A percentile compares a stretch with the other conserved stretches of the same genome.
phyloP scores from a whole-genome alignment of 2,113 vertebrate genomes.

The Todiramphus chloris region DNA sequence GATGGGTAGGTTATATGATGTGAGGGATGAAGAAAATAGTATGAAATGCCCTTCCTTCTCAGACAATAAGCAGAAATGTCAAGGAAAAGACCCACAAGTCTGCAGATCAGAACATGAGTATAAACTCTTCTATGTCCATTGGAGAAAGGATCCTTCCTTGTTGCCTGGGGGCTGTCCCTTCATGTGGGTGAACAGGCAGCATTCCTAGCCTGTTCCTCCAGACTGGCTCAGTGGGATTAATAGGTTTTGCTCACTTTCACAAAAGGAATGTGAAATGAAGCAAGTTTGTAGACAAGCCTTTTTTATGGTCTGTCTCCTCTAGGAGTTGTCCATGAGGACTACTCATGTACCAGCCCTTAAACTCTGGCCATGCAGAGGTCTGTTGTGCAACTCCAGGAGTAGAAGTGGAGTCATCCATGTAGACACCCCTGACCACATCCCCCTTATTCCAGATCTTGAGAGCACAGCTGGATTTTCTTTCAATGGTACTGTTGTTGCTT shows the following conservation, averaged over 20 bases:
- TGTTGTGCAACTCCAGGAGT: background rate
- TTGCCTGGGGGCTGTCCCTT: fast-evolving
- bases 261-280: background rate
- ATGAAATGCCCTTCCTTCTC: background rate
- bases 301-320: fast-evolving
- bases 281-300: background rate
- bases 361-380: background rate
- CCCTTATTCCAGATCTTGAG: background rate
- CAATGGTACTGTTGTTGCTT: background rate
- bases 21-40: background rate
- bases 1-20: background rate
- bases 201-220: background rate
- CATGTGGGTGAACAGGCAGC: background rate
- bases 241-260: background rate
- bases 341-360: fast-evolving
- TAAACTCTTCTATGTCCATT: background rate
- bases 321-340: fast-evolving
- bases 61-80: background rate
- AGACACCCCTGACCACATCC: background rate
- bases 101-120: background rate
- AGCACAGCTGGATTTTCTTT: background rate
- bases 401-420: fast-evolving
- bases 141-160: background rate
- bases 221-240: background rate
- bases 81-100: background rate